phyloP scores from a whole-genome alignment of 2,888 invertebrate species.

The Agelastica alni region DNA sequence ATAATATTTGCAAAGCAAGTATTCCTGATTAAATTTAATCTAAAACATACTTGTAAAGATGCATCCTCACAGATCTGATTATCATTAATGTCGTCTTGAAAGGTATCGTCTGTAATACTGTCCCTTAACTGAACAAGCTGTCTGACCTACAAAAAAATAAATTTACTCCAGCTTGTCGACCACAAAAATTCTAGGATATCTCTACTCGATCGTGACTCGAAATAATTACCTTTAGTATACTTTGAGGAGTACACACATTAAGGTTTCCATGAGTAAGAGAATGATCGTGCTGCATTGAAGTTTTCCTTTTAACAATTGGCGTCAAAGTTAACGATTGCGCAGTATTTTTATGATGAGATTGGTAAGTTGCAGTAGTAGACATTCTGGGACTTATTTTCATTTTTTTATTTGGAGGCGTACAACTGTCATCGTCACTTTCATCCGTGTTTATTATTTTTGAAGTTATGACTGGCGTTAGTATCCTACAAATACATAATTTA shows the following conservation, averaged over 20 bases:
- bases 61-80: not conserved
- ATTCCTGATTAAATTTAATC: not conserved
- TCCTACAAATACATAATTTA: constrained; percentile 18
- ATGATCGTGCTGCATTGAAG: constrained; percentile 35
- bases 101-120: not conserved
- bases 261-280: not conserved
- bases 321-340: constrained; percentile 58
- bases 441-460: constrained; percentile 33
- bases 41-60: not conserved
- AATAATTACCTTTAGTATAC: constrained; percentile 65
- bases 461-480: constrained; percentile 31
- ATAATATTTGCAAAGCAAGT: not conserved
- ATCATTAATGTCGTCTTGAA: constrained; percentile 11
- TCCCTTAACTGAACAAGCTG: constrained; percentile 12
- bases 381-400: constrained; percentile 43
- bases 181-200: too few relatives aligned
- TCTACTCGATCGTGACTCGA: too few relatives aligned
- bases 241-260: constrained; percentile 62
- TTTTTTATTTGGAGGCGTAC: constrained; percentile 37
- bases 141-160: constrained; percentile 14
- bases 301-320: constrained; percentile 60
- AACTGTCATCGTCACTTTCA: constrained; percentile 28
- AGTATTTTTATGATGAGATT: constrained; percentile 11
- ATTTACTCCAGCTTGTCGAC: too few relatives aligned
- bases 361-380: constrained; percentile 26